Evolutionary conservation across 2,113 vertebrate genomes (phyloP), one percentile per base, ranked within the genome.

Genomic region (Tenrec ecaudatus): DNA sequence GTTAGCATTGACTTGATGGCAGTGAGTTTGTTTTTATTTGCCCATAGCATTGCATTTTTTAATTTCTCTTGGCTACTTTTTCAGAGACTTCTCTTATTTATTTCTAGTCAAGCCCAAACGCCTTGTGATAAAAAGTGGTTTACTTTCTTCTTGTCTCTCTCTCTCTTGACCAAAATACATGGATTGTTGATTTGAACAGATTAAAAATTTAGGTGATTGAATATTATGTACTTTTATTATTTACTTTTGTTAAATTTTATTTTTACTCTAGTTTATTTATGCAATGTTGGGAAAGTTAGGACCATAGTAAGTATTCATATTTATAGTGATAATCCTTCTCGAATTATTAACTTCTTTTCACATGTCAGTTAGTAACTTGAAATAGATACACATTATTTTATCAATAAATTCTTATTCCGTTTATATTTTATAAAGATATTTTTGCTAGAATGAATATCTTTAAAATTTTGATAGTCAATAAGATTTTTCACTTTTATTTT

Each of bases 401-500:
- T 5, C 66, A 7, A 47, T 22, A 68, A 92, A 40, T 80, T 88
- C 36, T 53, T 91, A 71, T n/a, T 82, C 47, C 79, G 4, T 82
- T 68, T 8, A 85, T 6, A 66, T 15, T 79, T 83, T 68, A 79
- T 66, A 20, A 57, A 73, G 62, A n/a, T 58, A 58, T 77, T 64
- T 88, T 83, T 66, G 3, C 89, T 53, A 31, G 6, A 84, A 81
- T 57, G 17, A 86, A 80, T 40, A 47, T 75, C 60, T 78, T 53
- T 66, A 82, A 84, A 84, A 16, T 82, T 85, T 3, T 78, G 15
- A 53, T 25, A 53, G 6, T 29, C 19, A 84, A 29, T 89, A 33
- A 76, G 17, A 69, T 81, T 87, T 40, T 89, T 40, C 75, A 4
- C 77, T 91, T 89, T 92, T 11, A 88, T 76, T 85, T 95, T 85